Conservation (phyloP, 2,888 invertebrate species). For the Coelogynopora nodosa region DNA sequence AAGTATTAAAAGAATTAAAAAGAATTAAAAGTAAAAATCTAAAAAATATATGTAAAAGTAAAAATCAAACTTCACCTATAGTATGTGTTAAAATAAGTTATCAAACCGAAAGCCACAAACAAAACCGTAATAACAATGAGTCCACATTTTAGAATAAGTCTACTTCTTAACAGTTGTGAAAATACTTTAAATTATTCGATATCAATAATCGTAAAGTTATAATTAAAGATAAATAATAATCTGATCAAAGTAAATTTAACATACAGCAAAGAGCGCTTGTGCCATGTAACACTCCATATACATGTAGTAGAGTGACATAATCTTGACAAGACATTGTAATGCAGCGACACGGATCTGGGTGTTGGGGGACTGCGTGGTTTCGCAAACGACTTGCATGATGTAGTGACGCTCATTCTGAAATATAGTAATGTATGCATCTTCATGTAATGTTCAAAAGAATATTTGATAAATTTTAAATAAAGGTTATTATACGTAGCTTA, state of each 20-base stretch:
- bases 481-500: no score
- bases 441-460: no score
- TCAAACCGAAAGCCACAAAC: no score
- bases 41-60: no score
- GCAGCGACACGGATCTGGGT: conserved; percentile 90
- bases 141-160: background rate
- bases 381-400: conserved; percentile 99
- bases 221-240: no score
- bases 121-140: no score
- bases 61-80: no score
- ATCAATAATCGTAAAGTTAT: background rate
- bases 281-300: conserved; percentile 99
- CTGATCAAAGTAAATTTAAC: conserved; percentile 55
- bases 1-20: no score
- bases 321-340: conserved; percentile 93
- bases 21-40: no score
- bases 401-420: conserved; percentile 82
- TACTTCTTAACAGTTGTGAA: background rate
- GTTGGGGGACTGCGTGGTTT: conserved; percentile 89
- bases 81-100: no score
- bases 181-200: background rate
- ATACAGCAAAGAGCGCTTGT: conserved; percentile 87
- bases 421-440: conserved; percentile 34
- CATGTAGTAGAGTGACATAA: conserved; percentile 94
- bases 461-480: no score